phyloP scores from a whole-genome alignment of 2,888 invertebrate species.

The Hemistola chrysoprasaria region DNA sequence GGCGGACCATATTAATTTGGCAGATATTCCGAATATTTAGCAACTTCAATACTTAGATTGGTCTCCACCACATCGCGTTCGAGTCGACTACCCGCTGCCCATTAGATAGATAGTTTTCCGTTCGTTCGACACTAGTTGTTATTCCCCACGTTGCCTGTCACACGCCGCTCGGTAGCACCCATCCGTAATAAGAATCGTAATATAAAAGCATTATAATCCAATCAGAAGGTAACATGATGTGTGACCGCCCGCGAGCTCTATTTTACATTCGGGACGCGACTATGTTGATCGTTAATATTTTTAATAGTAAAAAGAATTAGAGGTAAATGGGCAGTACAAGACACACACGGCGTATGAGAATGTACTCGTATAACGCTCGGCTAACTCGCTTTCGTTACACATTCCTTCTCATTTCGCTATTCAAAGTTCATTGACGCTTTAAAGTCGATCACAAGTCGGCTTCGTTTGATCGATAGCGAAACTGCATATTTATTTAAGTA shows the following conservation, averaged over 20 bases:
- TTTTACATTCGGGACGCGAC: constrained; percentile 70
- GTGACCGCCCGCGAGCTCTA: constrained; percentile 70
- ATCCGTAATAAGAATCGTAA: constrained; percentile 76
- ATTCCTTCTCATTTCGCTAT: constrained; percentile 35
- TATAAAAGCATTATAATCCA: constrained; percentile 81
- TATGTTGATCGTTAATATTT: constrained; percentile 69
- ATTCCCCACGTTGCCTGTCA: constrained; percentile 68
- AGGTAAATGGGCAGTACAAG: constrained; percentile 49
- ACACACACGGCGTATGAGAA: constrained; percentile 45
- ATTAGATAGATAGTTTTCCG: constrained; percentile 48
- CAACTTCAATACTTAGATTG: constrained; percentile 3
- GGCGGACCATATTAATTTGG: constrained; percentile 11
- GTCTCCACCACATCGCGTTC: constrained; percentile 24
- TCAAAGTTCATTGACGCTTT: constrained; percentile 41
- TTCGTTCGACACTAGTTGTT: constrained; percentile 56
- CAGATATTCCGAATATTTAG: constrained; percentile 21
- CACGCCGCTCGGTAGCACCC: constrained; percentile 69
- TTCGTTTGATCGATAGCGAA: constrained; percentile 37
- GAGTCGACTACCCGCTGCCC: constrained; percentile 38
- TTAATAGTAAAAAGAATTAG: constrained; percentile 65
- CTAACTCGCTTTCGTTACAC: constrained; percentile 38
- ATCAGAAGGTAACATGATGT: constrained; percentile 69
- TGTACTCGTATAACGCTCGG: constrained; percentile 8
- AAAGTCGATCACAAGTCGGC: constrained; percentile 32
- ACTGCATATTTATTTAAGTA: constrained; percentile 20